Evolutionary conservation across 2,113 vertebrate species (phyloP), one percentile per base, ranked within the genome.

Genomic region (Pterocles burchelli): DNA sequence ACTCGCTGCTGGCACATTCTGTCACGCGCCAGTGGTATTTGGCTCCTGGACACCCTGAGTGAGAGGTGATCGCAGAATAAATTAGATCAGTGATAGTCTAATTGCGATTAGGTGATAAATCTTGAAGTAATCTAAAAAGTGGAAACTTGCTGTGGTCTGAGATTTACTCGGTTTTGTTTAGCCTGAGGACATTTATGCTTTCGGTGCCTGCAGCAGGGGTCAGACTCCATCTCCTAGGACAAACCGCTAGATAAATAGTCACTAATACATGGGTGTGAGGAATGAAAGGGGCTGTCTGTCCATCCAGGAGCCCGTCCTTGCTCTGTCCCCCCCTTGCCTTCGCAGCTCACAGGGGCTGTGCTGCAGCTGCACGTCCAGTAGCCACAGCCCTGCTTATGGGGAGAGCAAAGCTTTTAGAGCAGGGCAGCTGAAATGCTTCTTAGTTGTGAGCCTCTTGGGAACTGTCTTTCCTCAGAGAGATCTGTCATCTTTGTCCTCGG

Each of bases 361-460:
- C 73, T 92, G 63, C 79, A 80, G 92, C 92, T 88, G 92, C 92
- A 38, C 0, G 1, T 74, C 89, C 89, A 91, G 89, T 89, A 95
- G 93, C 93, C 10, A 9, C 2, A 2, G 57, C 80, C 2, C 0
- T 78, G 52, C 76, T 89, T 78, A 20, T 5, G 2, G 73, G 86
- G 76, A 95, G 68, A 74, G 80, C 9, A 15, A 75, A 45, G 76
- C 83, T 92, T 92, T 89, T 77, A 72, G 57, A 61, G 85, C 83
- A 66, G 51, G 62, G 57, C 67, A 92, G 84, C 94, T 94, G 90
- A 87, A 93, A 92, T 88, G 36, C 76, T 95, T 78, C 63, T 73
- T 20, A 52, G 77, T 82, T 91, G 90, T 62, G 86, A 94, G 89
- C 34, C 96, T 84, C 83, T 78, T n/a, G 93, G 95, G 96, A 96